Conservation (phyloP, 2,797 vertebrate species). For the Knipowitschia caucasica region DNA sequence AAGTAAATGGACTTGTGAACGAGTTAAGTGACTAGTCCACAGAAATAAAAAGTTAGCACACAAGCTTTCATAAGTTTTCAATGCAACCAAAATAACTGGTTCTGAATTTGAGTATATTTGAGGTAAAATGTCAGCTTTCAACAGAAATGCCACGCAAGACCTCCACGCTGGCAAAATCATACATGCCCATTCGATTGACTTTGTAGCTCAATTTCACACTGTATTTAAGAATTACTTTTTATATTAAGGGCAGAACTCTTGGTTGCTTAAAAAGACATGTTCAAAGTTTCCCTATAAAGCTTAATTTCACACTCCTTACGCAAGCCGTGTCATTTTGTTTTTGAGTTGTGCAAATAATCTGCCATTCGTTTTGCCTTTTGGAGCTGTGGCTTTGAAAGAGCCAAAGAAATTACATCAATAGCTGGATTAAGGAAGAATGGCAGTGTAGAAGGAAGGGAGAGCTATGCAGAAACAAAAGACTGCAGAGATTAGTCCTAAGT, state of each 20-base stretch:
- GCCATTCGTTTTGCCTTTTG: slow-evolving; percentile 13
- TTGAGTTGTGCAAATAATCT: slow-evolving; percentile 6
- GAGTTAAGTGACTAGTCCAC: too few species aligned
- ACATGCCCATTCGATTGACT: too few species aligned
- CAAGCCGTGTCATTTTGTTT: background rate
- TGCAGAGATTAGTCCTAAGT: slow-evolving; percentile 60
- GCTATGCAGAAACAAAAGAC: slow-evolving; percentile 40
- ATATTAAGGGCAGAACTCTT: background rate
- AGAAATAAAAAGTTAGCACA: too few species aligned
- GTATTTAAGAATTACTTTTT: background rate
- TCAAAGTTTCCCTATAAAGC: background rate
- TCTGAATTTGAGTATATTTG: too few species aligned
- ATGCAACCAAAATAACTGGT: too few species aligned
- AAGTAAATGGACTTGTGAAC: too few species aligned
- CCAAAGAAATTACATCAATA: background rate
- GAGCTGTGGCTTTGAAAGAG: slow-evolving; percentile 1
- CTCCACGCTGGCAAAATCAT: too few species aligned
- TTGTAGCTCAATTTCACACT: slow-evolving; percentile 5
- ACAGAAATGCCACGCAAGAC: too few species aligned
- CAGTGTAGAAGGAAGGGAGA: slow-evolving; percentile 25
- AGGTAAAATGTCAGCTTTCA: too few species aligned
- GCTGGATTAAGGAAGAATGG: slow-evolving; percentile 2
- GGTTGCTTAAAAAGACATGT: background rate
- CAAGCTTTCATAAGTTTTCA: too few species aligned
- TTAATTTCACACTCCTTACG: background rate